Conservation (phyloP, 2,797 vertebrate genomes). For the Lagorchestes hirsutus region DNA sequence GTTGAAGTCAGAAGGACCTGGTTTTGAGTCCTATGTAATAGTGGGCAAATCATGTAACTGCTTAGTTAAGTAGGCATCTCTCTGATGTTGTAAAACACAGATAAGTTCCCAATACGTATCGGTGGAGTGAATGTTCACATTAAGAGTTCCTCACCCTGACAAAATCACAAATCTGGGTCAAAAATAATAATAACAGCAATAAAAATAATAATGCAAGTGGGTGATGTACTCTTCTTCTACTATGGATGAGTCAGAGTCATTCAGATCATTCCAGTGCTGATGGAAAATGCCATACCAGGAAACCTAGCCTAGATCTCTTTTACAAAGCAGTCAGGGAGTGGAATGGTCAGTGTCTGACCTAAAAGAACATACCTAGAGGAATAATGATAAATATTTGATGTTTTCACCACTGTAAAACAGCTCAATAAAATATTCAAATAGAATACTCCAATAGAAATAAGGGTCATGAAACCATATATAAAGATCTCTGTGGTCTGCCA, state of each 20-base stretch:
- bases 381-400: neutral
- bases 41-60: neutral
- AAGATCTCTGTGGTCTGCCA: neutral
- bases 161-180: neutral
- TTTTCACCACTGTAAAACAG: neutral
- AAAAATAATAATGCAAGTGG: neutral
- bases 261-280: neutral
- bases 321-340: neutral
- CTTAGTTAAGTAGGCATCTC: neutral
- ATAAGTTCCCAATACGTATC: neutral
- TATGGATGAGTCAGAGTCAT: neutral
- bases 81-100: neutral
- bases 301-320: neutral
- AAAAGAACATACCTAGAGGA: neutral
- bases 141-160: neutral
- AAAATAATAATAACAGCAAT: neutral
- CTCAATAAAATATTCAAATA: neutral
- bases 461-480: neutral
- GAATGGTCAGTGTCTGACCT: neutral
- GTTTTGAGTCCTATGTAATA: neutral
- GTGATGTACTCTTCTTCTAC: neutral
- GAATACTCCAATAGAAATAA: neutral
- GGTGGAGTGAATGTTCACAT: neutral
- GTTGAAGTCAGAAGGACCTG: neutral
- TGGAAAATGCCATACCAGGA: neutral